phyloP scores from a whole-genome alignment of 1,140 invertebrate species.

The Megathymus violae region DNA sequence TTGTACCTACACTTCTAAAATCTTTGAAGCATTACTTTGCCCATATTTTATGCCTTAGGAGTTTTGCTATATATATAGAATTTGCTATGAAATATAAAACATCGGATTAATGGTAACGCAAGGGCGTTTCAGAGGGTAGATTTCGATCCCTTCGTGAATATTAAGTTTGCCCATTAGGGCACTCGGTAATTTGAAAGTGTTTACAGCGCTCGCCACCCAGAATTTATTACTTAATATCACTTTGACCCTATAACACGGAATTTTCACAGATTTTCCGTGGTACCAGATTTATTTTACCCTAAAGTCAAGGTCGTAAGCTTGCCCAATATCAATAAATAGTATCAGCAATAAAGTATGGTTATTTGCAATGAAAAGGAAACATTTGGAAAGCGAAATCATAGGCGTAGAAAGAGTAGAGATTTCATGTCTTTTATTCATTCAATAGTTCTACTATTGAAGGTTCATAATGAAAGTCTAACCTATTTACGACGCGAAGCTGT shows the following conservation, averaged over 20 bases:
- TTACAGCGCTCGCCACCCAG: conserved; percentile 53
- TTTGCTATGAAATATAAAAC: conserved; percentile 48
- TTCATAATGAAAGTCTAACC: neutral
- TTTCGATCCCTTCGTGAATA: conserved; percentile 66
- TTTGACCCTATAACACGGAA: conserved; percentile 42
- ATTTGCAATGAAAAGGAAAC: conserved; percentile 1
- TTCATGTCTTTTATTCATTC: too few relatives aligned
- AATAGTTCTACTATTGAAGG: neutral
- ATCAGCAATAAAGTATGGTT: conserved; percentile 9
- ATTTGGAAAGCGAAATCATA: too few relatives aligned
- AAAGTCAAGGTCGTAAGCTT: conserved; percentile 18
- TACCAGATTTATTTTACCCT: conserved; percentile 24
- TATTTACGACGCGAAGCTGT: neutral
- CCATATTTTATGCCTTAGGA: conserved; percentile 7
- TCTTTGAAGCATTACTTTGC: neutral
- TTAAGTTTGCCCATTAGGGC: conserved; percentile 71
- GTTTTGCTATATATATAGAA: conserved; percentile 41
- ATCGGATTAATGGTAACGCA: conserved; percentile 39
- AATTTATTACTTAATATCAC: conserved; percentile 65
- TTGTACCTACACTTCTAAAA: too few relatives aligned
- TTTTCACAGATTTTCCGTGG: conserved; percentile 38
- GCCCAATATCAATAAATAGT: too few relatives aligned
- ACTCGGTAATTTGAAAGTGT: conserved; percentile 65
- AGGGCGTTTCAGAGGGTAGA: conserved; percentile 37
- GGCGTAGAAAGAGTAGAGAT: too few relatives aligned